phyloP scores from a whole-genome alignment of 2,888 invertebrate genomes.

The Scaeva pyrastri region DNA sequence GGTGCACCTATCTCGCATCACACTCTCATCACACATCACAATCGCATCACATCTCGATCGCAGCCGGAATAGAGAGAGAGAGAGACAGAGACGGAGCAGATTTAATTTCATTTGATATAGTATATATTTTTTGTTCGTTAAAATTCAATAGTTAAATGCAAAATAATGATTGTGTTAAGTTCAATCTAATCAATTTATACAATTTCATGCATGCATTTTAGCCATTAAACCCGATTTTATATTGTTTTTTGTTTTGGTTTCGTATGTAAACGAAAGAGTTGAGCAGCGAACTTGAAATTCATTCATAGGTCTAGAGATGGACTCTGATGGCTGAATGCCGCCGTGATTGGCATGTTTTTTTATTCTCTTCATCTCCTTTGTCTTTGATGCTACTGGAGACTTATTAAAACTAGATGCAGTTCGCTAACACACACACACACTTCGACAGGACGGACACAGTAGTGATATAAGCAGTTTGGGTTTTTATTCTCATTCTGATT shows the following conservation, averaged over 20 bases:
- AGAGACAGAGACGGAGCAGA: not conserved
- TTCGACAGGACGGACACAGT: not conserved
- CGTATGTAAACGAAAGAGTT: constrained; percentile 61
- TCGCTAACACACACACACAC: not conserved
- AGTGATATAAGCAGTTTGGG: too few relatives aligned
- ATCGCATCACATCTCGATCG: not conserved
- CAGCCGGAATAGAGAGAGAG: not conserved
- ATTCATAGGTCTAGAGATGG: constrained; percentile 38
- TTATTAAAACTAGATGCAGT: constrained; percentile 53
- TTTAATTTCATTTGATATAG: constrained; percentile 39
- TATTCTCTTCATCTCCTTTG: constrained; percentile 33
- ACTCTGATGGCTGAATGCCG: not conserved
- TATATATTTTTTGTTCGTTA: constrained; percentile 72
- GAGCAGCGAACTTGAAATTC: constrained; percentile 69
- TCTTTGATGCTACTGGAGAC: not conserved
- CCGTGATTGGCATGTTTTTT: constrained; percentile 32
- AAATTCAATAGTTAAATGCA: constrained; percentile 53
- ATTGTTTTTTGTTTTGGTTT: not conserved
- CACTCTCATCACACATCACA: constrained; percentile 5
- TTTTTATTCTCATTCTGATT: too few relatives aligned
- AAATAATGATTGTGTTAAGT: constrained; percentile 56
- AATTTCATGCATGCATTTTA: constrained; percentile 13
- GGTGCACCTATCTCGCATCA: constrained; percentile 29
- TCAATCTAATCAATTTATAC: constrained; percentile 60
- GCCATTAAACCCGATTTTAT: constrained; percentile 20